Base-by-base conservation (phyloP, 2,113 vertebrate species). In the Ceyx melanurus region DNA sequence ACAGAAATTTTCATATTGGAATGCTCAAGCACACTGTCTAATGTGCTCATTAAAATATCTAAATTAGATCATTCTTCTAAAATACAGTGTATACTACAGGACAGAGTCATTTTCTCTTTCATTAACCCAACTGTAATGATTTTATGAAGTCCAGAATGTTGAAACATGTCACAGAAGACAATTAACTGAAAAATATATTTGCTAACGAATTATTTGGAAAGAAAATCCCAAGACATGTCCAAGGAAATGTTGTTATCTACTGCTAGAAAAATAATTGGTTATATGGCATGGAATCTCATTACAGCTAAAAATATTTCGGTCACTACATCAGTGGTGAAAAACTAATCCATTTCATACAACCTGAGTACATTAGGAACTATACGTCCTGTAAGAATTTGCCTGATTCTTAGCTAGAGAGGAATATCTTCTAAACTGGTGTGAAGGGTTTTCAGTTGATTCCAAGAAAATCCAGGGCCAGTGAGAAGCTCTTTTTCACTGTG, bases 1-100 rank as follows among this genome's bases (percentile, higher is more conserved):
- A 67, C 18, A 62, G 67, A 74, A 51, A 13, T 10, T 35, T 71
- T 83, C 19, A 2, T 53, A 12, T 60, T 60, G n/a, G 3, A 71
- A 45, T 81, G n/a, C 20, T 60, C 18, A 66, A 60, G 35, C 21
- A 43, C 8, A 21, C 28, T 77, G 43, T 9, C 43, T 16, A 45
- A 20, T 60, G 7, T 83, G 29, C n/a, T 71, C 48, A 67, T 66
- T 93, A 86, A 92, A 80, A 90, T 86, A 86, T 51, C 50, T 94
- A 56, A 88, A 91, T 89, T 82, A 90, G 76, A 77, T 74, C 23
- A 42, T 80, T 90, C 16, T 81, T 86, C 18, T 81, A 61, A 86
- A 94, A 81, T 53, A 15, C 10, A 37, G 35, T 29, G 13, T 73
- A 15, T 93, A 46, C 8, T 81, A 29, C 37, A 75, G 15, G 13